Percentiles rank a stretch among this genome's conserved stretches.
Evolutionary conservation across 2,113 vertebrate genomes (phyloP).

Genomic region (Melanerpes formicivorus): DNA sequence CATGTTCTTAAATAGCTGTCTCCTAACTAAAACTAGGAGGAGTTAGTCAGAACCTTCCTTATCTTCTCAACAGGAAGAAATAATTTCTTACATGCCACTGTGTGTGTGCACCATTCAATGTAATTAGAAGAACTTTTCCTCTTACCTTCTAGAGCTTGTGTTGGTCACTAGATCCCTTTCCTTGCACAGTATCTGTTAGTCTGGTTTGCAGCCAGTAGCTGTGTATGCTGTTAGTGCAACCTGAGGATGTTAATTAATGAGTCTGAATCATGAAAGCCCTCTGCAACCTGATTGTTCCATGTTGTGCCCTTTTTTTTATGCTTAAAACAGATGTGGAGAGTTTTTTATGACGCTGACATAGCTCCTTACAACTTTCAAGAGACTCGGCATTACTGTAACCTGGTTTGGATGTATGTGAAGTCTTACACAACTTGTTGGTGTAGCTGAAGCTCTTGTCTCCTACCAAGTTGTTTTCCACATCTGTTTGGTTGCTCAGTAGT

Average conservation of each 20-base stretch:
- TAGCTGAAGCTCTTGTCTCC: slow-evolving; percentile 34
- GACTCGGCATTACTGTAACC: not conserved
- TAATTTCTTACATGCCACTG: not conserved
- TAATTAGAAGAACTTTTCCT: not conserved
- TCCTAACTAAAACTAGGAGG: not conserved
- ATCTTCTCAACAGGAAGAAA: not conserved
- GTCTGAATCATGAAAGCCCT: not conserved
- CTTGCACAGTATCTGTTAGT: slow-evolving; percentile 15
- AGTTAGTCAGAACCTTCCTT: not conserved
- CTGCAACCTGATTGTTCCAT: not conserved
- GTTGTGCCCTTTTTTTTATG: not conserved
- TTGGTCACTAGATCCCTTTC: slow-evolving; percentile 22
- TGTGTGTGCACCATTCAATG: not conserved
- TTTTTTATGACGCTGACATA: not conserved
- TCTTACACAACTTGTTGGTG: not conserved
- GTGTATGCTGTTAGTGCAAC: slow-evolving; percentile 4
- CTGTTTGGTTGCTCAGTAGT: slow-evolving; percentile 35
- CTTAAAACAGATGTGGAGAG: slow-evolving; percentile 39
- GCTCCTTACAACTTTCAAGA: not conserved
- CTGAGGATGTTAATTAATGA: not conserved
- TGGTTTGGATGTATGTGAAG: not conserved
- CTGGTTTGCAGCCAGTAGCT: slow-evolving; percentile 43
- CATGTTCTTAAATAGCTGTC: not conserved
- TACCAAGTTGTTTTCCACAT: slow-evolving; percentile 11
- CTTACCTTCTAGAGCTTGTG: slow-evolving; percentile 37